Conservation (phyloP, 2,888 invertebrate species). For the Polyommatus icarus region DNA sequence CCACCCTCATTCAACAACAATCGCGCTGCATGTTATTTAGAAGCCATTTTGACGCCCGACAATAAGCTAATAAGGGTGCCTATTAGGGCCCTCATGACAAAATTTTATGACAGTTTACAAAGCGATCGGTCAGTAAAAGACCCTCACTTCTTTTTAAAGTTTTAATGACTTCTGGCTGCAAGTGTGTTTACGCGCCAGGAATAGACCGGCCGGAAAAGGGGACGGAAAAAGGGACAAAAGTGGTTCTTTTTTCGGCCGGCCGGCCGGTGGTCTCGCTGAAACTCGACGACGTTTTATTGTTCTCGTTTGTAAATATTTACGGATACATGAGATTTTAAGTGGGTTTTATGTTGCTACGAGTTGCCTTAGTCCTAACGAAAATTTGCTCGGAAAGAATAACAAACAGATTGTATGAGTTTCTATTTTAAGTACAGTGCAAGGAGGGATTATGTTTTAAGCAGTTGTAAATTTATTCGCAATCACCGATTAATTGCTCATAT, state of each 20-base stretch:
- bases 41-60: not conserved
- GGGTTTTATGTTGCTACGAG: conserved; percentile 17
- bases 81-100: not conserved
- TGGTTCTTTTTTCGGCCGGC: conserved; percentile 60
- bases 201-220: conserved; percentile 53
- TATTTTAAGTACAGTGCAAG: not conserved
- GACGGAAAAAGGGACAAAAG: conserved; percentile 55
- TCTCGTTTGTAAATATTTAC: conserved; percentile 33
- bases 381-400: not conserved
- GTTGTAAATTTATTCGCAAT: conserved; percentile 20
- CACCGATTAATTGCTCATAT: conserved; percentile 10
- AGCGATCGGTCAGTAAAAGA: conserved; percentile 46
- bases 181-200: conserved; percentile 44
- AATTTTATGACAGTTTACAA: conserved; percentile 34
- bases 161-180: conserved; percentile 43
- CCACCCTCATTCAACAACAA: not conserved
- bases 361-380: not conserved
- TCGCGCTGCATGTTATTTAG: not conserved
- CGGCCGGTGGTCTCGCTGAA: conserved; percentile 44
- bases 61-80: not conserved
- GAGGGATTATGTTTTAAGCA: too few relatives aligned
- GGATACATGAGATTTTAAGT: conserved; percentile 26
- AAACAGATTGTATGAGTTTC: not conserved
- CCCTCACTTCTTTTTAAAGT: conserved; percentile 41
- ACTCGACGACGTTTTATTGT: conserved; percentile 27